Base-by-base conservation (phyloP, 2,888 invertebrate species). In the Lacanobia oleracea region DNA sequence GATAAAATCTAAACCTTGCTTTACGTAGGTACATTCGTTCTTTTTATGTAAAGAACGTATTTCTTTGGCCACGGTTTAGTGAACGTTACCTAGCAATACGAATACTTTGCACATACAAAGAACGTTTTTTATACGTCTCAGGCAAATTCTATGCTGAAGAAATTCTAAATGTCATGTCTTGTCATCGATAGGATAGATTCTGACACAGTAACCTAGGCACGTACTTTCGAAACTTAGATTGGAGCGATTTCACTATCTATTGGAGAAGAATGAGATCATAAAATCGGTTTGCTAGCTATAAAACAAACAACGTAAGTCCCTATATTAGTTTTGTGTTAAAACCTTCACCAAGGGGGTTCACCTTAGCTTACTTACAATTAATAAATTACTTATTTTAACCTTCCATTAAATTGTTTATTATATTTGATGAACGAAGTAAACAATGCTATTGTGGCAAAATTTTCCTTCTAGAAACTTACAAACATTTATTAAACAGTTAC, bases 211-310 rank as follows among this genome's bases (percentile, higher is more conserved):
- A 77, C 61, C 64, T 67, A 64, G 43, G 70, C 43, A 21, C n/a
- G 12, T 53, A 77, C 67, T 79, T 81, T 81, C 82, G 61, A 79
- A 72, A 77, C 61, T 53, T 21, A 64, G 71, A 75, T 80, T 68
- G 56, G 40, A 67, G 16, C 57, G 75, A 76, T 76, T 67, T 77
- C 77, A 67, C 77, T 70, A 67, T 81, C 27, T 53, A 45, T 37
- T 67, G 12, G 56, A 75, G 59, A 60, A 43, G 48, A 81, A 71
- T 66, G 53, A 64, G 63, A 62, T 43, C 66, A 67, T 40, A 53
- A 14, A 48, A 73, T n/a, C 18, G 51, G 27, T 43, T 50, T 37
- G 37, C 14, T 37, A 40, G n/a, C n/a, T 59, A 6, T 14, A 16
- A 59, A 21, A 40, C n/a, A 40, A 54, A 53, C 23, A 53, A 53